Conservation (phyloP, 2,888 invertebrate species). For the Netelia inedita region DNA sequence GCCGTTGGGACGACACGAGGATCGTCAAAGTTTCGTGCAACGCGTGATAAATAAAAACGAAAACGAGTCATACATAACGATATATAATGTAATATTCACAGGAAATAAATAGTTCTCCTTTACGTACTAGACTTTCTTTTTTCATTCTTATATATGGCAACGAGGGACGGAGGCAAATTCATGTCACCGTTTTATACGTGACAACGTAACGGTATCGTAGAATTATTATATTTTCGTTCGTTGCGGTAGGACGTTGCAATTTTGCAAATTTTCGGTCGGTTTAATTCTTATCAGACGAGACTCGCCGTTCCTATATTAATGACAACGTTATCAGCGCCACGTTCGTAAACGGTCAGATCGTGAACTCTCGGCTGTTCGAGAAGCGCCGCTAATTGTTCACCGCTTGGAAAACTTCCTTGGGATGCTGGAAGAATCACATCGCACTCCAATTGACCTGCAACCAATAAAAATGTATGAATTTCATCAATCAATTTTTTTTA, state of each 20-base stretch:
- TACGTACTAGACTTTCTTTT: conserved; percentile 40
- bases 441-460: conserved; percentile 80
- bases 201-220: conserved; percentile 15
- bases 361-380: conserved; percentile 80
- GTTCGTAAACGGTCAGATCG: conserved; percentile 80
- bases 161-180: conserved; percentile 51
- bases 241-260: conserved; percentile 37
- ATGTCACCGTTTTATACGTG: conserved; percentile 50
- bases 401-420: conserved; percentile 76
- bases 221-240: conserved; percentile 27
- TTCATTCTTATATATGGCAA: conserved; percentile 57
- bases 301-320: conserved; percentile 88
- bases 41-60: conserved; percentile 19
- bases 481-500: not conserved
- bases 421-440: conserved; percentile 79
- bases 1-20: conserved; percentile 12
- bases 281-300: conserved; percentile 86
- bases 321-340: conserved; percentile 79
- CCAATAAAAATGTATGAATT: not conserved
- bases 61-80: conserved; percentile 39
- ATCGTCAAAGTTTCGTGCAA: not conserved
- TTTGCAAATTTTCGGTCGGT: conserved; percentile 37
- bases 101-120: conserved; percentile 75
- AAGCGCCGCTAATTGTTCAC: conserved; percentile 79
- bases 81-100: conserved; percentile 65